These are phyloP conservation scores for Phalangium opilio DNA, from an alignment of 2,888 invertebrate species.

Conservation along the genomic window DNA sequence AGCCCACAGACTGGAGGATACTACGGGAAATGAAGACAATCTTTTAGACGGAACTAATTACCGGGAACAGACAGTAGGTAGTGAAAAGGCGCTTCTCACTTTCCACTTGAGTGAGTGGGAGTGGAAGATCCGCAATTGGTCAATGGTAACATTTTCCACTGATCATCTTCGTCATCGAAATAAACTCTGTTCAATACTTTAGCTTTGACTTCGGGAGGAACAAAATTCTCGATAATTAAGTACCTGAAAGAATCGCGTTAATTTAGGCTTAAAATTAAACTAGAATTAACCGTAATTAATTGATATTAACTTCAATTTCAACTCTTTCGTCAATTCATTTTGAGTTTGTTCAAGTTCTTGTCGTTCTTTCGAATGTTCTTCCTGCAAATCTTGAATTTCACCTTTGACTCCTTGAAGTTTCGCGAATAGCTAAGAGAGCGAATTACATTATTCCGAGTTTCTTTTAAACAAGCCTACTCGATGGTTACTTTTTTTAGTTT, in stretches of 20 bases:
- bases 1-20: too few species aligned
- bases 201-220: slow-evolving; percentile 48
- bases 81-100: too few species aligned
- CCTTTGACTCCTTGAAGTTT: slow-evolving; percentile 59
- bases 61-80: too few species aligned
- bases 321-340: slow-evolving; percentile 72
- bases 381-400: slow-evolving; percentile 64
- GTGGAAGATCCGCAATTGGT: not conserved
- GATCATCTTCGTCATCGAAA: slow-evolving; percentile 68
- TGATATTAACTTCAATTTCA: slow-evolving; percentile 70
- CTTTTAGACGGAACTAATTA: too few species aligned
- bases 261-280: too few species aligned
- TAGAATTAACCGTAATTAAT: too few species aligned
- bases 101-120: too few species aligned
- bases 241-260: slow-evolving; percentile 22
- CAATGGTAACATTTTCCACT: slow-evolving; percentile 44
- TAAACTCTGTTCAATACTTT: slow-evolving; percentile 54
- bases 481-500: slow-evolving; percentile 56
- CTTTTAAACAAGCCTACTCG: too few species aligned
- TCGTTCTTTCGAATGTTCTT: slow-evolving; percentile 77
- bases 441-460: too few species aligned
- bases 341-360: slow-evolving; percentile 81
- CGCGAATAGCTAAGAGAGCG: slow-evolving; percentile 47
- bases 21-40: too few species aligned
- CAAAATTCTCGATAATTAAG: slow-evolving; percentile 70